Base-by-base conservation (phyloP, 1,140 invertebrate genomes). In the Trichoplusia ni region DNA sequence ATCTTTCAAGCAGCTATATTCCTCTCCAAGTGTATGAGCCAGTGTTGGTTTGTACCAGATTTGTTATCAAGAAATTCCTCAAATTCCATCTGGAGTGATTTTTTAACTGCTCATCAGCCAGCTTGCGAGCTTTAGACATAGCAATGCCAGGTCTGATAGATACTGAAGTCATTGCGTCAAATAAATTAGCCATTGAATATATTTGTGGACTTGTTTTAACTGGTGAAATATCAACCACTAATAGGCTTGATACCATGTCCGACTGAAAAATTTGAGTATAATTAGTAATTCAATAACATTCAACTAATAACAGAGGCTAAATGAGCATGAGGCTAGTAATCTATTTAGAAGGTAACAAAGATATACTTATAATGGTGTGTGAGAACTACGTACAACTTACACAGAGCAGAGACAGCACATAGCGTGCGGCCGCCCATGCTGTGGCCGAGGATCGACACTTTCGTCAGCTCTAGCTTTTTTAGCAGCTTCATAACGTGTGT, bases 391-490 rank as follows among this genome's bases (percentile, higher is more conserved):
- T 59, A 59, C 56, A 59, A 93, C 86, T 82, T 88, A 92, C 92
- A 92, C 95, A 93, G 71, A 91, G 92, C 4, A 98, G 84, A 56
- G 97, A 95, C 33, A 96, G 90, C 33, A 93, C 92, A 99, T 98
- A 62, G 95, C 95, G 95, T 92, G 33, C 86, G 81, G 19, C 97
- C 98, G 35, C 97, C 97, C 97, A 99, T 98, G 61, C 97, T 98
- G 79, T 99, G 97, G 0, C 97, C 97, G 68, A 99, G 84, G 3
- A 98, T 73, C 33, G 94, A 90, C 9, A 94, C 92, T 84, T 94
- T 95, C 0, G 92, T 75, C 16, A 96, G 90, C 1, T 92, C 84
- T 51, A 96, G 79, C 42, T 93, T 92, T 61, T 93, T 91, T 58
- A 97, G 86, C 13, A 97, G 90, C 44, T 92, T 75, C 25, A 93